phyloP scores from a whole-genome alignment of 2,113 vertebrate genomes.

The Zosterops borbonicus region DNA sequence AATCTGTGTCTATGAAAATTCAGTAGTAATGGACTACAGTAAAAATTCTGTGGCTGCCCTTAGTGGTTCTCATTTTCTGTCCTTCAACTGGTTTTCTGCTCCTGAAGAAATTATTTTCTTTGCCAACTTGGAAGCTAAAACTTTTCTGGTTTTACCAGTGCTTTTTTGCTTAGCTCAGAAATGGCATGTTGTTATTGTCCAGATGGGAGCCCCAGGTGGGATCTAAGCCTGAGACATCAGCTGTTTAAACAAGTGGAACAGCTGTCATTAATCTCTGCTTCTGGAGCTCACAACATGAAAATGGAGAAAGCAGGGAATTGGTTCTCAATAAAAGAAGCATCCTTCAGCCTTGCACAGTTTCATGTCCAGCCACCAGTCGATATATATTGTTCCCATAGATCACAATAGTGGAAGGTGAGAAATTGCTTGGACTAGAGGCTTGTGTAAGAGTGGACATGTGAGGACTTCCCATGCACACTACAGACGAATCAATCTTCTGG shows the following conservation, averaged over 20 bases:
- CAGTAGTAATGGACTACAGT: neutral
- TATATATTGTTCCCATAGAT: conserved; percentile 64
- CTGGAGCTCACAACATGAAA: conserved; percentile 63
- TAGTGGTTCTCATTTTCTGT: neutral
- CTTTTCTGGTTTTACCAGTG: conserved; percentile 8
- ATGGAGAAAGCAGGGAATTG: conserved; percentile 60
- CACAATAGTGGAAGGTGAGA: conserved; percentile 36
- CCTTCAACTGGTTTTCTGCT: neutral
- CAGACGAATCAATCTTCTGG: conserved; percentile 51
- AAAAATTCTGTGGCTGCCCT: neutral
- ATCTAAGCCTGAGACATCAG: conserved; percentile 50
- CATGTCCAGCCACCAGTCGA: conserved; percentile 65
- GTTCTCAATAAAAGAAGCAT: conserved; percentile 56
- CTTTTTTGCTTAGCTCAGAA: conserved; percentile 26
- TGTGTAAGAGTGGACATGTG: conserved; percentile 1
- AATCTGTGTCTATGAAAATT: neutral
- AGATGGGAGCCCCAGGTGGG: conserved; percentile 57
- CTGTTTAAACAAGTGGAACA: conserved; percentile 65
- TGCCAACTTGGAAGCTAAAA: conserved; percentile 13
- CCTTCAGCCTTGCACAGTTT: conserved; percentile 59
- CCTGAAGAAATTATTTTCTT: conserved; percentile 15
- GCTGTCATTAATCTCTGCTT: conserved; percentile 64
- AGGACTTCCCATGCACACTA: conserved; percentile 32
- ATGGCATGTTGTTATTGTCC: conserved; percentile 48
- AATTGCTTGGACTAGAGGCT: conserved; percentile 39